These are phyloP conservation scores for Sciurus vulgaris DNA, from an alignment of 2,797 vertebrate genomes.

Conservation along the genomic window DNA sequence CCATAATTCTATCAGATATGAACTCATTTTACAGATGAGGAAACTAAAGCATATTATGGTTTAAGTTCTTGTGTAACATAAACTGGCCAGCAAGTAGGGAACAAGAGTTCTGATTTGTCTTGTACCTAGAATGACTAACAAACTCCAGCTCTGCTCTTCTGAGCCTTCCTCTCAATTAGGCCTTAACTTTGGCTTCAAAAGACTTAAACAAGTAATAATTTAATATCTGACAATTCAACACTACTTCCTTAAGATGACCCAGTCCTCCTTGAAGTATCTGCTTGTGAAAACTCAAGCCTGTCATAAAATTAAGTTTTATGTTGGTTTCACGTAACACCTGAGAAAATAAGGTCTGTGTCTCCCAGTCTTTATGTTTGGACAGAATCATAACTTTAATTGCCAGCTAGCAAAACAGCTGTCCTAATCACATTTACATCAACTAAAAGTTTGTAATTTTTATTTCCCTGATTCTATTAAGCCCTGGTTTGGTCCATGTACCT, in stretches of 20 bases:
- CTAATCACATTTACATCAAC: neutral
- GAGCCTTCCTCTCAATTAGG: neutral
- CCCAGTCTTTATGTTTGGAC: too few species aligned
- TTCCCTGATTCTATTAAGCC: neutral
- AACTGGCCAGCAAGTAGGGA: neutral
- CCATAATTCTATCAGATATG: neutral
- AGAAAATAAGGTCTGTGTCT: neutral
- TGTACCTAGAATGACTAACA: neutral
- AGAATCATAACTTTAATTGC: neutral
- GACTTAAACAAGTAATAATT: neutral
- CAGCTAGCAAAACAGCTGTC: neutral
- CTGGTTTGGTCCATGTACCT: neutral
- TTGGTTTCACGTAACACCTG: neutral
- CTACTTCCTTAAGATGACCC: neutral
- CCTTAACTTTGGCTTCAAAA: neutral
- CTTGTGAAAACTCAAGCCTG: neutral
- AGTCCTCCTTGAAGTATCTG: neutral
- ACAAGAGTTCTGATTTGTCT: neutral
- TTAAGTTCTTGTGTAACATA: slow-evolving; percentile 5
- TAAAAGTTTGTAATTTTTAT: neutral
- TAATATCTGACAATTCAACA: neutral
- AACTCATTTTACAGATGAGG: neutral
- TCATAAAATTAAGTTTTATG: neutral
- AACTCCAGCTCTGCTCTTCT: neutral
- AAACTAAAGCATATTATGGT: neutral